Evolutionary conservation across 2,113 vertebrate species (phyloP).

Genomic region (Grus americana): DNA sequence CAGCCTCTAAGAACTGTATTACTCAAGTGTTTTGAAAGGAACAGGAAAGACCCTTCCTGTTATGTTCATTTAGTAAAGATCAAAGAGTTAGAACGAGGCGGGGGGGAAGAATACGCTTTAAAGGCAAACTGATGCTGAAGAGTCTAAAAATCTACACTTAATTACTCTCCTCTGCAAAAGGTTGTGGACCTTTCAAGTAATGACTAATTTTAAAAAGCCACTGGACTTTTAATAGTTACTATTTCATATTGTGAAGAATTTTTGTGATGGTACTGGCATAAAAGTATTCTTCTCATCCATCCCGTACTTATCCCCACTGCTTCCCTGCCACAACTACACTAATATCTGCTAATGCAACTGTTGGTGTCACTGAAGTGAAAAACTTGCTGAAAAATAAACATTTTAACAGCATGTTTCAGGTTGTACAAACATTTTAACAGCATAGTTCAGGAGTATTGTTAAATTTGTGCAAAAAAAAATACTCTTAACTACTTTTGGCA

Average conservation of each 20-base stretch:
- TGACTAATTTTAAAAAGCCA: neutral
- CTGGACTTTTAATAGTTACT: neutral
- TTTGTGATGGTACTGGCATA: neutral
- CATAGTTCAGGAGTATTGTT: neutral
- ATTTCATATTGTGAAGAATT: neutral
- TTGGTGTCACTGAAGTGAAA: neutral
- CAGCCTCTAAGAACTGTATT: neutral
- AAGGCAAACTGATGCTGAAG: neutral
- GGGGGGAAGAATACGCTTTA: neutral
- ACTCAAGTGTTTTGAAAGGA: neutral
- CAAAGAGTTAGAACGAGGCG: neutral
- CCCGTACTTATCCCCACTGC: neutral
- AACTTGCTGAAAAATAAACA: neutral
- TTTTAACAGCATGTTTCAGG: neutral
- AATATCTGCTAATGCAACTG: neutral
- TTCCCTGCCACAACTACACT: neutral
- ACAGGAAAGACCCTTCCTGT: slow-evolving; percentile 1
- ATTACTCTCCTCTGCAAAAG: neutral
- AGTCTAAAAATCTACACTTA: neutral
- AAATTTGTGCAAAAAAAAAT: neutral
- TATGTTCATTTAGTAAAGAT: neutral
- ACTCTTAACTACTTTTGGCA: neutral
- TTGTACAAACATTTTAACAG: neutral
- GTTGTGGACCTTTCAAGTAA: neutral
- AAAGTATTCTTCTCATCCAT: neutral